These are phyloP conservation scores for Spinus pinus DNA, from an alignment of 2,797 vertebrate genomes.

Conservation along the genomic window DNA sequence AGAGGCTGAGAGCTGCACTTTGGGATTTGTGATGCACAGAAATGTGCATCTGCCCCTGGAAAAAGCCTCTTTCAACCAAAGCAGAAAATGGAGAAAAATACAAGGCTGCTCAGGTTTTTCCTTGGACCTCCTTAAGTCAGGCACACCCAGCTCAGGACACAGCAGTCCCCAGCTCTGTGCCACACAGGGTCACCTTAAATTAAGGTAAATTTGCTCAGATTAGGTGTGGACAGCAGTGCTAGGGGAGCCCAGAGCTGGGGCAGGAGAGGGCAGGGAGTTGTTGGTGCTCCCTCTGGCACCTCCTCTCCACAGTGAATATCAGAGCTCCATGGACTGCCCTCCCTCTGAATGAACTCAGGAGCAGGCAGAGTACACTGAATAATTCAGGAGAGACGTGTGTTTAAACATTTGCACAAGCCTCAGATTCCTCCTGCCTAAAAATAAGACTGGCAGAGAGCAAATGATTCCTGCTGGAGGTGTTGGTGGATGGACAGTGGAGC, in stretches of 20 bases:
- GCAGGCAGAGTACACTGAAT: conserved; percentile 13
- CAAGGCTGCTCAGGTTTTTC: not conserved
- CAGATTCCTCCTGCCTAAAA: conserved; percentile 27
- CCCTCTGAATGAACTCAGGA: conserved; percentile 23
- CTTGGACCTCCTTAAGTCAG: not conserved
- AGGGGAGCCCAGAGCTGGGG: not conserved
- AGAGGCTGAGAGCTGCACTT: not conserved
- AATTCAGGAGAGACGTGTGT: conserved; percentile 22
- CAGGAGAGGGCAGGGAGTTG: not conserved
- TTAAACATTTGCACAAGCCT: conserved; percentile 45
- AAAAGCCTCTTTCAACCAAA: not conserved
- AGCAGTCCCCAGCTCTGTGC: not conserved
- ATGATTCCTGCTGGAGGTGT: not conserved
- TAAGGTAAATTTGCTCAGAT: not conserved
- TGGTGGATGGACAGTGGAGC: not conserved
- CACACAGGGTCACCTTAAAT: not conserved
- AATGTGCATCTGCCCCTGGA: not conserved
- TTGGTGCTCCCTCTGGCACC: not conserved
- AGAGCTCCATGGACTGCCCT: not conserved
- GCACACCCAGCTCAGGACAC: not conserved
- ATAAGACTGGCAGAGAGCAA: not conserved
- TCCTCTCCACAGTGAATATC: not conserved
- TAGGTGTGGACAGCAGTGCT: not conserved
- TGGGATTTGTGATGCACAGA: not conserved
- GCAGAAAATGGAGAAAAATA: not conserved